Percentiles rank a stretch among this genome's conserved stretches.
These are phyloP conservation scores for Phrynocephalus vlangalii DNA, from an alignment of 2,797 vertebrate genomes.

Conservation along the genomic window DNA sequence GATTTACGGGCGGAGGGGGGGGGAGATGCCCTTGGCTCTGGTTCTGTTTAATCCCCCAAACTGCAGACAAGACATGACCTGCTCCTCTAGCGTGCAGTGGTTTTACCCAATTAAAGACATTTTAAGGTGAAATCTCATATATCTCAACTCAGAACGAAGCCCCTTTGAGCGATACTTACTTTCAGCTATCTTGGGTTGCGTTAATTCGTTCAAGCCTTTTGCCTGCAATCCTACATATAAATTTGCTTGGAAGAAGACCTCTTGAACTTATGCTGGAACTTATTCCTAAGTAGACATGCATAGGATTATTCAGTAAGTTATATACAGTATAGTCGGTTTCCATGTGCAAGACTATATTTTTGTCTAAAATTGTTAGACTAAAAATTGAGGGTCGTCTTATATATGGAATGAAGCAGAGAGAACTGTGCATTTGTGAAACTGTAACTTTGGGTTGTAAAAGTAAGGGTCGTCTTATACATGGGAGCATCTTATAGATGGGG, in stretches of 20 bases:
- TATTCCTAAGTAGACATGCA: no score
- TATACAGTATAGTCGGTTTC: no score
- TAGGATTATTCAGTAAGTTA: not conserved
- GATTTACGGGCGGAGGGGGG: not conserved
- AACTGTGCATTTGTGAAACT: no score
- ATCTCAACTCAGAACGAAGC: not conserved
- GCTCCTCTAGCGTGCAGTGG: not conserved
- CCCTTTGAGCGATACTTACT: not conserved
- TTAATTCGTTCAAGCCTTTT: not conserved
- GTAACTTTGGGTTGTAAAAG: no score
- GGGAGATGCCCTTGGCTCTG: not conserved
- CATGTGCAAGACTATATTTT: no score
- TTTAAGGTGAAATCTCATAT: not conserved
- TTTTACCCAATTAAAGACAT: not conserved
- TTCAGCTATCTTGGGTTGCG: not conserved
- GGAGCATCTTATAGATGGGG: no score
- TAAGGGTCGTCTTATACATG: no score
- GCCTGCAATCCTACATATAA: no score
- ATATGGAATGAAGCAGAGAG: no score
- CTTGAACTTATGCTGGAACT: not conserved
- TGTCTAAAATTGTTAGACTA: no score
- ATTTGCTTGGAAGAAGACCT: not conserved
- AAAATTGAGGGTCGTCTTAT: no score
- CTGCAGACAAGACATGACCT: not conserved
- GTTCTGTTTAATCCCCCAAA: not conserved